Evolutionary conservation across 2,113 vertebrate genomes (phyloP).

Genomic region (Neodon shergylaensis): DNA sequence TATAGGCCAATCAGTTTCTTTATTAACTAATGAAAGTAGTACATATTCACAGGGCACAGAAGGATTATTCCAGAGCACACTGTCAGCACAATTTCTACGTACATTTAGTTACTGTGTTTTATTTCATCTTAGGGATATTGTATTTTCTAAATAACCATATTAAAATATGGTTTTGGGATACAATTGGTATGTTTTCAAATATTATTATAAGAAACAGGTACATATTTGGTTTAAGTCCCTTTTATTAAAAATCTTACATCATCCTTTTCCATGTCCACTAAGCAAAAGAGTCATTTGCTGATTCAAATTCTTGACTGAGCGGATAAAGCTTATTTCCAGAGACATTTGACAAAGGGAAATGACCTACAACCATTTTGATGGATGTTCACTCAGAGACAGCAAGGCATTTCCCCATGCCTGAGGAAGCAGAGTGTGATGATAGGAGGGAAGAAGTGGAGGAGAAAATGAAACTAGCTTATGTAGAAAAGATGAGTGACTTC

Average conservation of each 20-base stretch:
- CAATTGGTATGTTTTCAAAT: not conserved
- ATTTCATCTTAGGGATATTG: not conserved
- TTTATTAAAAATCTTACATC: not conserved
- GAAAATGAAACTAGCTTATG: slow-evolving; percentile 18
- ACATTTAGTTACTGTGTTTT: not conserved
- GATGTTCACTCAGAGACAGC: not conserved
- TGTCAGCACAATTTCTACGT: not conserved
- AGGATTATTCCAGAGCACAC: no score
- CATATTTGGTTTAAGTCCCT: not conserved
- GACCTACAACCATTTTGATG: not conserved
- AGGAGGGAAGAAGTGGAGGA: not conserved
- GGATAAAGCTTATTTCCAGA: not conserved
- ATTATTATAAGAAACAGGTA: not conserved
- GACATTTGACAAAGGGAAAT: not conserved
- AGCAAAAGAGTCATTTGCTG: not conserved
- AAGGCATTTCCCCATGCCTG: not conserved
- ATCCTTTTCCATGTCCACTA: not conserved
- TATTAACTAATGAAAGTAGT: no score
- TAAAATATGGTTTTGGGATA: not conserved
- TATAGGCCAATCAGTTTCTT: no score
- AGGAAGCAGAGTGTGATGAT: not conserved
- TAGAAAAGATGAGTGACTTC: slow-evolving; percentile 18
- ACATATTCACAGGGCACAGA: no score
- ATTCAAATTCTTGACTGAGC: not conserved
- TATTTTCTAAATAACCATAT: not conserved